These are phyloP conservation scores for Alexandromys fortis DNA, from an alignment of 2,113 vertebrate genomes.

Conservation along the genomic window DNA sequence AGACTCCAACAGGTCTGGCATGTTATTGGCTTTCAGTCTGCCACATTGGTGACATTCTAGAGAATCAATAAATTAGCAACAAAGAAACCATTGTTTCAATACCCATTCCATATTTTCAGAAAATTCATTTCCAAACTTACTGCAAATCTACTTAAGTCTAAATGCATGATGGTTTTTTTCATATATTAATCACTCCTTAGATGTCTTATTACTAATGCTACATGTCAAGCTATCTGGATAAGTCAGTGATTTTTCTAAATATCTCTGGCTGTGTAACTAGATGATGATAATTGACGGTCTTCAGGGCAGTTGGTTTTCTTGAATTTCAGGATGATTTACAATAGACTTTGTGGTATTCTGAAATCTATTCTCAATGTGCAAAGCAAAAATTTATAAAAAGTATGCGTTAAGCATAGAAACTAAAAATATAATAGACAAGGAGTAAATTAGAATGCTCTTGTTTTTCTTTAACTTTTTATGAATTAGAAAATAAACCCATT, in stretches of 20 bases:
- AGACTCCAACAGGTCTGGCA: background rate
- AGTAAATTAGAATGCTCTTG: background rate
- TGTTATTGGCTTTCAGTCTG: background rate
- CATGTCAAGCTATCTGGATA: background rate
- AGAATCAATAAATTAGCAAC: background rate
- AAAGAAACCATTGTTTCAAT: background rate
- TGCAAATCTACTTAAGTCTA: background rate
- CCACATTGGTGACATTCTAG: background rate
- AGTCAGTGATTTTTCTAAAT: constrained; percentile 5
- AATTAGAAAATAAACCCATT: background rate
- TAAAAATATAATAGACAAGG: background rate
- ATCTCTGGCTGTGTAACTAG: background rate
- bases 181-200: background rate
- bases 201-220: constrained; percentile 2
- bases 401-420: background rate
- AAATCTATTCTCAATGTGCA: background rate
- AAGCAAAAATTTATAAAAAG: background rate
- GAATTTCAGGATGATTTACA: background rate
- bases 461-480: background rate
- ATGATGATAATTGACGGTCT: background rate
- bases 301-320: background rate
- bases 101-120: background rate
- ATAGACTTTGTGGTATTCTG: background rate
- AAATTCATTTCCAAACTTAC: background rate
- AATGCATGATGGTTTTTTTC: background rate